Base-by-base conservation (phyloP, 2,797 vertebrate genomes). In the Catharus ustulatus region DNA sequence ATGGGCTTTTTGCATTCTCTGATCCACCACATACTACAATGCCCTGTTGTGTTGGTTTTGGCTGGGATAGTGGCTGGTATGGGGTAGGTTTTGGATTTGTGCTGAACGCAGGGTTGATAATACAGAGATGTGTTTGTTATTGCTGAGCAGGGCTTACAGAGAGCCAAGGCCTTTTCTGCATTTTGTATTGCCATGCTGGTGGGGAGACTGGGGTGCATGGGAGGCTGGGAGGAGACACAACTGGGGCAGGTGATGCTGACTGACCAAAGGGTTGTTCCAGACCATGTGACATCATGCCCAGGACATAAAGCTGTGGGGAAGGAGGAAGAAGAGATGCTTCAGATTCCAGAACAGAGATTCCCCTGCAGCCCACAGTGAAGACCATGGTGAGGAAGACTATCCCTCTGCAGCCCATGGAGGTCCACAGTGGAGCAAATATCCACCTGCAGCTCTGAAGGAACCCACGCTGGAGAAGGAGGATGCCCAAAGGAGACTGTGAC, bases 131-230 rank as follows among this genome's bases (percentile, higher is more conserved):
- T 11, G 36, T 59, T 42, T 42, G 11, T 59, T 59, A 24, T 13
- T 72, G 46, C 7, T 59, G 14, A 34, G n/a, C 20, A 22, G 46
- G 15, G 4, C 21, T 59, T 46, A 2, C 38, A 30, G 19, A 52
- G 29, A 54, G 14, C 6, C 61, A 42, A 59, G 3, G 24, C 5
- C 34, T 54, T 46, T 26, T 46, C 12, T 52, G 16, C 20, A 54
- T 61, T n/a, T 34, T 2, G 4, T 30, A 3, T 3, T 45, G 20
- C 29, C 14, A 3, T 3, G 1, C 6, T 30, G 29, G 7, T 38
- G 24, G 23, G 29, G 24, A 18, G 34, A 4, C 26, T 34, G 40
- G 23, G 8, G 9, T 26, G 14, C n/a, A 24, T 30, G n/a, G 29
- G 13, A 34, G 11, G 5, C 0, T 59, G n/a, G n/a, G 17, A 52